Conservation (phyloP, 2,113 vertebrate genomes). For the Phyllostomus discolor region DNA sequence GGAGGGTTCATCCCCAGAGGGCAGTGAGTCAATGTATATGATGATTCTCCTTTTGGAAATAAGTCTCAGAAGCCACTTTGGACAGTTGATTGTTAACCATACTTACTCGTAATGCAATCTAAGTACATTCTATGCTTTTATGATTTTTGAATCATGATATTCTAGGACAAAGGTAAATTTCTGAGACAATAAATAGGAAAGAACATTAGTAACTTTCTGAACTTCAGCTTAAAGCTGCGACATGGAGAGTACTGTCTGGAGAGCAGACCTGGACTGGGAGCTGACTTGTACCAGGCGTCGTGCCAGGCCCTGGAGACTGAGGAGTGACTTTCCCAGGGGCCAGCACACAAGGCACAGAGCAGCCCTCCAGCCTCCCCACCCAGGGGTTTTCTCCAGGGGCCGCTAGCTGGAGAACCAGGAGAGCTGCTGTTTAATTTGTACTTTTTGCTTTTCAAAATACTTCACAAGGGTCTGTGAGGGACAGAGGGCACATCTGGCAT, state of each 20-base stretch:
- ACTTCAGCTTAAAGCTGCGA: not conserved
- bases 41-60: not conserved
- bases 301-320: not conserved
- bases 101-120: not conserved
- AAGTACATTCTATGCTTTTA: not conserved
- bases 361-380: not conserved
- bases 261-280: not conserved
- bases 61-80: not conserved
- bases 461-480: not conserved
- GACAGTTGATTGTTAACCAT: not conserved
- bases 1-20: no score
- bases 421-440: not conserved
- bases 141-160: not conserved
- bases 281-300: not conserved
- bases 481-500: not conserved
- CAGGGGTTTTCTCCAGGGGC: not conserved
- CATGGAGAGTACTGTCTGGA: not conserved
- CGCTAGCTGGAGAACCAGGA: not conserved
- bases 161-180: not conserved
- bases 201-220: not conserved
- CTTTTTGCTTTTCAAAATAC: not conserved
- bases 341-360: fast-evolving
- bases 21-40: not conserved
- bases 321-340: not conserved
- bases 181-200: not conserved